These are phyloP conservation scores for Macaria notata DNA, from an alignment of 2,888 invertebrate genomes.

Conservation along the genomic window DNA sequence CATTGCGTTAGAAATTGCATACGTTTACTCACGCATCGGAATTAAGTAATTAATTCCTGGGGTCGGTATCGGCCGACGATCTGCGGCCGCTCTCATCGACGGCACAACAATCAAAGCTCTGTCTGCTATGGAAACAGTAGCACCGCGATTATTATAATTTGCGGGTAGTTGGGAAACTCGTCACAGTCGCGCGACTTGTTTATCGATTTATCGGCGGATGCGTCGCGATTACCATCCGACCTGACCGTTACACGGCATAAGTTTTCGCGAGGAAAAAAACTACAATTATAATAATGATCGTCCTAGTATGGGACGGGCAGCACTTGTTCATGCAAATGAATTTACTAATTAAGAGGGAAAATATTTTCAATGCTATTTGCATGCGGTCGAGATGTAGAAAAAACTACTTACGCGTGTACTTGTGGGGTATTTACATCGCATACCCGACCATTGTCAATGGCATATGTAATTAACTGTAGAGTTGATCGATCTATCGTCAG, in stretches of 20 bases:
- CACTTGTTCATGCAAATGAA: constrained; percentile 75
- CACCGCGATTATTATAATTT: constrained; percentile 60
- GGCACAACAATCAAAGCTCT: constrained; percentile 61
- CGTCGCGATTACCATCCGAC: constrained; percentile 68
- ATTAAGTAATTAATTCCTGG: constrained; percentile 76
- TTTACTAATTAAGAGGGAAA: constrained; percentile 75
- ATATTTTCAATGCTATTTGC: constrained; percentile 72
- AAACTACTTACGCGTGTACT: constrained; percentile 49
- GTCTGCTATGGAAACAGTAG: constrained; percentile 62
- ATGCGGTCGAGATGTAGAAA: constrained; percentile 52
- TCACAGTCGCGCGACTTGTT: constrained; percentile 70
- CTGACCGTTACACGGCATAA: constrained; percentile 69
- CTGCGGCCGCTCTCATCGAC: constrained; percentile 62
- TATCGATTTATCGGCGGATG: constrained; percentile 78
- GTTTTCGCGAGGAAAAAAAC: constrained; percentile 71
- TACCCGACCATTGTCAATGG: constrained; percentile 61
- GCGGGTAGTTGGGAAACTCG: constrained; percentile 67
- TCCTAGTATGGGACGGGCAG: constrained; percentile 72
- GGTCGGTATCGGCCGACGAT: constrained; percentile 71
- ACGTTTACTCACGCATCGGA: constrained; percentile 73
- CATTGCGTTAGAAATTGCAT: constrained; percentile 74
- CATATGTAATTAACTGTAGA: constrained; percentile 49
- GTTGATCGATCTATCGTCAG: constrained; percentile 58
- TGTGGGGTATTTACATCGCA: constrained; percentile 38
- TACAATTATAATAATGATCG: constrained; percentile 77